These are phyloP conservation scores for Drosophila kanekoi DNA, from an alignment of 2,888 invertebrate species.

Conservation along the genomic window DNA sequence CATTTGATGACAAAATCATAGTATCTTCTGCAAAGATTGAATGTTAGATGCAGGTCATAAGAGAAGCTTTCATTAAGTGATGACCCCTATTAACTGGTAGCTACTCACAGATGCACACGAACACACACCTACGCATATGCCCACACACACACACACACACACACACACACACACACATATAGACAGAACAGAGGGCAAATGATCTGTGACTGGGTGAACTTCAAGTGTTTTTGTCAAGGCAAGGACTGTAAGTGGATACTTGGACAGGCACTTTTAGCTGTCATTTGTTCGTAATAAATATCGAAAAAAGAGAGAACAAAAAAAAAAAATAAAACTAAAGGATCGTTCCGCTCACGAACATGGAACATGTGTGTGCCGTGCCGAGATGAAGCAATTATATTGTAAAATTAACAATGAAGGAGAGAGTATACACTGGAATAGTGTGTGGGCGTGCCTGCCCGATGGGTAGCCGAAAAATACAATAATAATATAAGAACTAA, in stretches of 20 bases:
- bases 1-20: no score
- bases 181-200: constrained; percentile 51
- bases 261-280: constrained; percentile 58
- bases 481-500: constrained; percentile 1
- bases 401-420: constrained; percentile 4
- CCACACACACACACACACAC: constrained; percentile 4
- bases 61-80: neutral
- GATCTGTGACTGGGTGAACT: constrained; percentile 60
- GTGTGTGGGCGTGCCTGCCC: constrained; percentile 45
- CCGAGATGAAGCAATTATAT: constrained; percentile 53
- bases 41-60: neutral
- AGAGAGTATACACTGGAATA: neutral
- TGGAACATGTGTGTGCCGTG: constrained; percentile 31
- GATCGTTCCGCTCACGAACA: constrained; percentile 41
- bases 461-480: constrained; percentile 14
- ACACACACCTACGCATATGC: neutral
- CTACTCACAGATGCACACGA: neutral
- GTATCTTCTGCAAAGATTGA: no score
- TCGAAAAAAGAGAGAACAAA: constrained; percentile 12
- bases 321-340: constrained; percentile 24
- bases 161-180: neutral
- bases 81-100: constrained; percentile 21
- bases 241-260: constrained; percentile 73
- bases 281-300: constrained; percentile 77
- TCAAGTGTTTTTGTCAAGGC: constrained; percentile 46